A percentile compares a stretch with the other conserved stretches of the same genome.
phyloP scores from a whole-genome alignment of 35 echinoderm and acorn worm genomes.

The Ophiothrix spiculata region DNA sequence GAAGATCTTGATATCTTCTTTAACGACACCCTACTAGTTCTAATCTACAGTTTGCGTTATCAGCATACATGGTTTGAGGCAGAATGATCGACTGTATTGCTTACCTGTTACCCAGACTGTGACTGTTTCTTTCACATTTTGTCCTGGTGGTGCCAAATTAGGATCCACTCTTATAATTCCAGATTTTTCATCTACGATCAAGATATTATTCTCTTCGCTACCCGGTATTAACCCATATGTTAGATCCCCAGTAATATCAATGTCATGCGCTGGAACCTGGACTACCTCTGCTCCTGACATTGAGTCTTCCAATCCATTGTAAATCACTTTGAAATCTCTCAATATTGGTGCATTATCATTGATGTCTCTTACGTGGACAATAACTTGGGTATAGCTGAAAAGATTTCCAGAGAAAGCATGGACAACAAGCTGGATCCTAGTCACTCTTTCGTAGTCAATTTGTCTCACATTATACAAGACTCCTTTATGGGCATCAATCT shows the following conservation, averaged over 20 bases:
- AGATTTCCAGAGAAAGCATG: conserved; percentile 70
- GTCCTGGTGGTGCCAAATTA: background rate
- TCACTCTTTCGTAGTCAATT: conserved; percentile 72
- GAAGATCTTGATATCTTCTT: too few species aligned
- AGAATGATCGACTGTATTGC: too few species aligned
- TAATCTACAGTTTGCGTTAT: background rate
- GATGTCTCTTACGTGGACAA: conserved; percentile 56
- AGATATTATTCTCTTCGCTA: background rate
- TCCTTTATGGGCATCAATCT: conserved; percentile 45
- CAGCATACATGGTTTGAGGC: background rate
- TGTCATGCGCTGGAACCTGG: conserved; percentile 59
- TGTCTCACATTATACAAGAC: conserved; percentile 49
- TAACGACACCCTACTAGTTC: background rate
- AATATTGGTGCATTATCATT: conserved; percentile 78
- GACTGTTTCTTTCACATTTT: background rate
- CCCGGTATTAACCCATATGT: conserved; percentile 48
- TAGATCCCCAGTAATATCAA: conserved; percentile 46
- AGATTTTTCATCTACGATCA: conserved; percentile 32
- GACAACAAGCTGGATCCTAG: conserved; percentile 54
- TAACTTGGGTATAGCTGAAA: conserved; percentile 50
- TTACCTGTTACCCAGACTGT: background rate
- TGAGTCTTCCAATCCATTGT: conserved; percentile 60
- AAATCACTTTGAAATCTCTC: conserved; percentile 77
- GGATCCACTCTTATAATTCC: conserved; percentile 41
- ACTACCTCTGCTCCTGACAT: conserved; percentile 63